Percentiles rank a stretch among this genome's conserved stretches.
Evolutionary conservation across 2,888 invertebrate genomes (phyloP).

Genomic region (Brachypalpus laphriformis): DNA sequence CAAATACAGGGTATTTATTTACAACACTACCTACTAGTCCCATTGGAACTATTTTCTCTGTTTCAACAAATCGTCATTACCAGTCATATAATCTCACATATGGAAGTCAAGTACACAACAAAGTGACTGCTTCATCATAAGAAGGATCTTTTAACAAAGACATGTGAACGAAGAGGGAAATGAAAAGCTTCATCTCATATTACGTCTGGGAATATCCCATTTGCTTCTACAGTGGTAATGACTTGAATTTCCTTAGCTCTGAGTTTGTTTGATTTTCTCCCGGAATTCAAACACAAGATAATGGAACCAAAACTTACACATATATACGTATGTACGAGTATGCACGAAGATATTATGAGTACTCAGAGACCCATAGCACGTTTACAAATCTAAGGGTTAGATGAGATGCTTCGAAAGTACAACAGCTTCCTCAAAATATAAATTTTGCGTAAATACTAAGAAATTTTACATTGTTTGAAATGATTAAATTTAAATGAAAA

Average conservation of each 20-base stretch:
- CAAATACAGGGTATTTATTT: constrained; percentile 29
- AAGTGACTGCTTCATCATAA: constrained; percentile 27
- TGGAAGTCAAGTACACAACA: constrained; percentile 23
- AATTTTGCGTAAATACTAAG: not conserved
- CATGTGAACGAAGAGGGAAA: constrained; percentile 15
- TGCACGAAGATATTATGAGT: constrained; percentile 15
- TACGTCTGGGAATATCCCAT: constrained; percentile 30
- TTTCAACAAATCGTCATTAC: constrained; percentile 37
- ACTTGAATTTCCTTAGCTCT: constrained; percentile 26
- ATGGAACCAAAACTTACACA: constrained; percentile 13
- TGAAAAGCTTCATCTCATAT: constrained; percentile 30
- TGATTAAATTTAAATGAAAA: constrained; percentile 1
- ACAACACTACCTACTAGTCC: constrained; percentile 8
- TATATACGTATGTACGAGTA: too few species aligned
- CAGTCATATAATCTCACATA: constrained; percentile 24
- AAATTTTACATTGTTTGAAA: not conserved
- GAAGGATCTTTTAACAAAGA: constrained; percentile 19
- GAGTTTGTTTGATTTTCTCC: constrained; percentile 29
- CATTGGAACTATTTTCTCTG: constrained; percentile 20
- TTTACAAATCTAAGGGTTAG: constrained; percentile 18
- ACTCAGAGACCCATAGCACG: constrained; percentile 11
- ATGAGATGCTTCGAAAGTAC: constrained; percentile 3
- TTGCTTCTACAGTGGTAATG: constrained; percentile 6
- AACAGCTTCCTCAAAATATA: not conserved
- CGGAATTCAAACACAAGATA: constrained; percentile 33